Base-by-base conservation (phyloP, 2,113 vertebrate genomes). In the Alligator sinensis region DNA sequence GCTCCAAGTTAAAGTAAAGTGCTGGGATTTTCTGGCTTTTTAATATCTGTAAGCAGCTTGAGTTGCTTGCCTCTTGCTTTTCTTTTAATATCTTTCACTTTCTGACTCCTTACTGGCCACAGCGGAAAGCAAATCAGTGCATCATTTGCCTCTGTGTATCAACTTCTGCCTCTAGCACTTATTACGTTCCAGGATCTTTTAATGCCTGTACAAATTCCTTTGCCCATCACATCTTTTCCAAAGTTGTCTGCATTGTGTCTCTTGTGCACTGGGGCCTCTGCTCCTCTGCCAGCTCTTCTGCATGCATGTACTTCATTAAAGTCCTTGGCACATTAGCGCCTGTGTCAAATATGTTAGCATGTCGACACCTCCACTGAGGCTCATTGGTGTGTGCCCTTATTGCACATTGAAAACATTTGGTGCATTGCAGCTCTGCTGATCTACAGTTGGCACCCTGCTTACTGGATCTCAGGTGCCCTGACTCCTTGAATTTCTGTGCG, bases 391-490 rank as follows among this genome's bases (percentile, higher is more conserved):
- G 27, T 27, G 12, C 25, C 62, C 27, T 27, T 27, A 14, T 63
- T 63, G 25, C 24, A 14, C 57, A 68, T 38, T 76, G 38, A 58
- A 91, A 74, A n/a, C 25, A 34, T 80, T 77, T 55, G 47, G 18
- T 2, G 0, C 57, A 27, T 27, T 78, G 63, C 11, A 60, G 21
- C 38, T 94, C 38, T 21, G 9, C 74, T 58, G 1, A 0, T 22
- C 58, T 72, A 34, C 14, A 10, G 70, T 61, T 72, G 68, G 8
- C 89, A 21, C 72, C 30, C 47, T 47, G 8, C 47, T 47, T 47
- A 47, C 47, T 47, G 47, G 47, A 47, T 83, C 1, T 83, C 47
- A 16, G 27, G 66, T 55, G 68, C 19, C 17, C 63, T 66, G 59
- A 81, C 57, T 74, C 25, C 17, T 87, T 59, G 66, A 18, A 0